phyloP scores from a whole-genome alignment of 2,888 invertebrate genomes.

The Cheilosia vernalis region DNA sequence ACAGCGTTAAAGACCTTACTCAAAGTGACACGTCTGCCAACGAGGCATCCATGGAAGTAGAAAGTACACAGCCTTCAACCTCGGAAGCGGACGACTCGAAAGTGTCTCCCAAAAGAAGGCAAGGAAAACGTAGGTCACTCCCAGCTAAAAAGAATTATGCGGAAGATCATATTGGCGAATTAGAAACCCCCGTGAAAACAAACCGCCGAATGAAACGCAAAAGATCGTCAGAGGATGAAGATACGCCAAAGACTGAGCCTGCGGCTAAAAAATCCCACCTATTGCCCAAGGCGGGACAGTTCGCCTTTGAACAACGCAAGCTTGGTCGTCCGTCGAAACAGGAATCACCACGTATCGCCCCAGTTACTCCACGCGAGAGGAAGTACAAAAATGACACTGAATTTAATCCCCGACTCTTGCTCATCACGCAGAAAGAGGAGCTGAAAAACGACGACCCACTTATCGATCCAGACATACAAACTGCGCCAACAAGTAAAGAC shows the following conservation, averaged over 20 bases:
- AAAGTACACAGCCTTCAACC: neutral
- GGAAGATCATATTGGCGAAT: neutral
- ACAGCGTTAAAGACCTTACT: neutral
- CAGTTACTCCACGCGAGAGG: conserved; percentile 1
- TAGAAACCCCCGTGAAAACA: neutral
- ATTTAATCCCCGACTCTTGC: conserved; percentile 79
- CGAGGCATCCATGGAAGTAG: neutral
- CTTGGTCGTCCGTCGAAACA: conserved; percentile 7
- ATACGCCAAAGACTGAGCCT: conserved; percentile 8
- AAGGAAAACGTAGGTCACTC: neutral
- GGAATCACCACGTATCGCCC: neutral
- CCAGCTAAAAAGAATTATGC: neutral
- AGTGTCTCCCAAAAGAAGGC: too few relatives aligned
- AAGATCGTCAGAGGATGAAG: neutral
- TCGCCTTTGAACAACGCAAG: neutral
- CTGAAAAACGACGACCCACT: conserved; percentile 77
- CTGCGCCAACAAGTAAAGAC: conserved; percentile 1
- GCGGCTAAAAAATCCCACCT: conserved; percentile 15
- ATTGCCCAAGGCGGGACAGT: neutral
- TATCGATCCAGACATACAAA: conserved; percentile 49
- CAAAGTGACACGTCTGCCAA: neutral
- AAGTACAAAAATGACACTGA: conserved; percentile 60
- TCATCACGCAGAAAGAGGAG: conserved; percentile 79
- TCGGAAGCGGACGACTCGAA: neutral
- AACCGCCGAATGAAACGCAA: conserved; percentile 19